A percentile compares a stretch with the other conserved stretches of the same genome.
phyloP scores from a whole-genome alignment of 2,888 invertebrate genomes.

The Drosophila infuscata region DNA sequence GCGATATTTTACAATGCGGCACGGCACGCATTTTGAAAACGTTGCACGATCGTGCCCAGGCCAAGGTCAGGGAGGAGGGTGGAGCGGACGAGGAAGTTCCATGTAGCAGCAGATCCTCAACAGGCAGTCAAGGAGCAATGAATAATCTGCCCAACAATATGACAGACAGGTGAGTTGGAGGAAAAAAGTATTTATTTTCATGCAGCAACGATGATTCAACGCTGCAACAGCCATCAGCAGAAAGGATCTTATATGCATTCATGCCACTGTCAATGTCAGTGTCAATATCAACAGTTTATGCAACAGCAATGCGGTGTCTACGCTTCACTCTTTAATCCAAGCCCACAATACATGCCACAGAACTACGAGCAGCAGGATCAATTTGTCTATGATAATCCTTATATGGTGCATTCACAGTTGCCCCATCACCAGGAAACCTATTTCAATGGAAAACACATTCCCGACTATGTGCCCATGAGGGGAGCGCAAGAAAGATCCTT shows the following conservation, averaged over 20 bases:
- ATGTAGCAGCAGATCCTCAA: slow-evolving; percentile 3
- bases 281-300: slow-evolving; percentile 32
- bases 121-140: slow-evolving; percentile 58
- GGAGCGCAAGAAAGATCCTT: slow-evolving; percentile 8
- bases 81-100: slow-evolving; percentile 21
- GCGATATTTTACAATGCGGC: slow-evolving; percentile 94
- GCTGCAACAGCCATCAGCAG: slow-evolving; percentile 32
- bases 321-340: slow-evolving; percentile 9
- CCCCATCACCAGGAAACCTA: neutral
- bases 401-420: slow-evolving; percentile 7
- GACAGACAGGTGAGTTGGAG: slow-evolving; percentile 70
- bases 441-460: slow-evolving; percentile 4
- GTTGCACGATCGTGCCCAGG: slow-evolving; percentile 87
- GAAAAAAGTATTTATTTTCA: neutral
- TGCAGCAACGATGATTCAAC: slow-evolving; percentile 30
- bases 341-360: slow-evolving; percentile 6
- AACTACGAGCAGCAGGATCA: slow-evolving; percentile 18
- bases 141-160: slow-evolving; percentile 72
- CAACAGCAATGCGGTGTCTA: slow-evolving; percentile 9
- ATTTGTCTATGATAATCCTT: slow-evolving; percentile 2
- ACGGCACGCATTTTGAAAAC: slow-evolving; percentile 92
- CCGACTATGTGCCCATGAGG: slow-evolving; percentile 3
- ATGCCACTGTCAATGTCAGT: slow-evolving; percentile 16
- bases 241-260: slow-evolving; percentile 12
- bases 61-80: slow-evolving; percentile 32